phyloP scores from a whole-genome alignment of 2,888 invertebrate genomes.

The Brachyptera risi region DNA sequence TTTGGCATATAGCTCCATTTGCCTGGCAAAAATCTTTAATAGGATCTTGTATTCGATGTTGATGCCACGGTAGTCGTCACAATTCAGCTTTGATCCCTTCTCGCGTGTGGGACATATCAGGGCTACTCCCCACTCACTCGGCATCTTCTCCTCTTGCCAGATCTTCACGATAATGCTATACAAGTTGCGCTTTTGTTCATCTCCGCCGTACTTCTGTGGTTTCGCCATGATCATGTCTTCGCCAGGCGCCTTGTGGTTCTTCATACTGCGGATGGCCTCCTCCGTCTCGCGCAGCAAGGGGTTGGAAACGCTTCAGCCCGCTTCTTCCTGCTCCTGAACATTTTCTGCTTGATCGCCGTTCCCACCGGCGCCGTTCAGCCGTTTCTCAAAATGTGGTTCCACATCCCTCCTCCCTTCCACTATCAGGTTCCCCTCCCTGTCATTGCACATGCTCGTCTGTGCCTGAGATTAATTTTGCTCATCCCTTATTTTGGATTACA shows the following conservation, averaged over 20 bases:
- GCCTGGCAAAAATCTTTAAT: slow-evolving; percentile 1
- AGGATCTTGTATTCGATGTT: slow-evolving; percentile 5
- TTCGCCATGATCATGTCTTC: slow-evolving; percentile 14
- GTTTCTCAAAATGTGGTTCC: not conserved
- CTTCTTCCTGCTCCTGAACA: not conserved
- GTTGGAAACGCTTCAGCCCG: not conserved
- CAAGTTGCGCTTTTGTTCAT: not conserved
- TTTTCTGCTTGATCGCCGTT: not conserved
- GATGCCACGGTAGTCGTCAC: slow-evolving; percentile 9
- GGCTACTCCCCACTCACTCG: slow-evolving; percentile 21
- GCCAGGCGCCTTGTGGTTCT: slow-evolving; percentile 6
- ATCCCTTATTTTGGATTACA: not conserved
- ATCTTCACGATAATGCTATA: not conserved
- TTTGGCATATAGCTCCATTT: not conserved
- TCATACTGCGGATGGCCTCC: not conserved
- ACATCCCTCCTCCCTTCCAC: not conserved
- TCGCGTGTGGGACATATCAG: slow-evolving; percentile 8
- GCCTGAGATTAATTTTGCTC: not conserved
- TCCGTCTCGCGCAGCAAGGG: not conserved
- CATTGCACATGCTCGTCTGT: not conserved
- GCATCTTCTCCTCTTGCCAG: slow-evolving; percentile 14
- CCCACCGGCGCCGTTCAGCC: not conserved
- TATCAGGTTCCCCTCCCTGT: not conserved
- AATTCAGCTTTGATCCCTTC: slow-evolving; percentile 6
- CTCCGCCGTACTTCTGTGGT: slow-evolving; percentile 3